Base-by-base conservation (phyloP, 1,140 invertebrate genomes). In the Brachionus rotundiformis region DNA sequence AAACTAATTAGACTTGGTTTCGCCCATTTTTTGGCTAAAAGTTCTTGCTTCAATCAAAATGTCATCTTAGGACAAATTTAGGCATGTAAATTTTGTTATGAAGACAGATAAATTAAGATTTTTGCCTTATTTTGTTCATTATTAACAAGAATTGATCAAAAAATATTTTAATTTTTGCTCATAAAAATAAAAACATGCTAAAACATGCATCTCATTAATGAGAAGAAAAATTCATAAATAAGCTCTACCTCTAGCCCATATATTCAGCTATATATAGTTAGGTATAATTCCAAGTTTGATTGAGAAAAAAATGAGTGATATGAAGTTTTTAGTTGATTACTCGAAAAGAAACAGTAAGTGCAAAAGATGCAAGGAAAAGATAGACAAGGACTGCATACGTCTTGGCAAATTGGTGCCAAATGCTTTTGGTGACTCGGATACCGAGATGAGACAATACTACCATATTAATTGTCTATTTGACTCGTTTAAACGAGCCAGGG, bases 361-460 rank as follows among this genome's bases (percentile, higher is more conserved):
- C 85, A 94, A 94, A 85, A 93, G 92, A 86, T 95, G 94, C 86
- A 95, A 94, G 88, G 87, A 90, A 75, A 92, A 93, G 84, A 92
- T 94, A 84, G 90, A 91, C 3, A 91, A 92, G 85, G 92, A 91
- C 25, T 87, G 90, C 47, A 84, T 94, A 39, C 88, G 93, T 77
- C 89, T 95, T 19, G 93, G 91, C 0, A 90, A 94, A 89, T 84
- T 93, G 25, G 90, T 91, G 3, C 84, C 91, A 0, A 95, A 93
- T 88, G 93, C 92, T 1, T 95, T 94, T 85, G 39, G 54, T 29
- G 89, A 90, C 61, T 86, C 86, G 36, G 92, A 92, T n/a, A 92
- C 92, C 6, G 92, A 92, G 83, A 94, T 95, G 93, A 95, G 94
- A 85, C 90, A 90, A 76, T 96, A 93, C 93, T 91, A 92, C 86